Evolutionary conservation across 35 echinoderm and acorn worm genomes (phyloP).

Genomic region (Ophiothrix spiculata): DNA sequence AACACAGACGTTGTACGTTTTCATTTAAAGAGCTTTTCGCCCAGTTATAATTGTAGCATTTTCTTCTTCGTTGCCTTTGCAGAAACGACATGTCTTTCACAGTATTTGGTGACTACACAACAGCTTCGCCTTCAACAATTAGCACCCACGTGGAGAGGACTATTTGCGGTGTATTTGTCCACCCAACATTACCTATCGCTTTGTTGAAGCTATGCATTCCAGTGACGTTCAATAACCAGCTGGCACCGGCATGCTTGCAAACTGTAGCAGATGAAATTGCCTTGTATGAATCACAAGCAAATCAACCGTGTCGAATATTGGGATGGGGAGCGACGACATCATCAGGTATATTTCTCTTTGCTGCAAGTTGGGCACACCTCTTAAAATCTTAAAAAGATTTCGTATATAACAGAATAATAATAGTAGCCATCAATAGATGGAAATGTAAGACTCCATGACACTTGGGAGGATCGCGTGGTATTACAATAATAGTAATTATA

Average conservation of each 20-base stretch:
- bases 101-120: neutral
- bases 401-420: too few relatives aligned
- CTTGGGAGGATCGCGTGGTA: too few relatives aligned
- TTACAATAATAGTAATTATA: too few relatives aligned
- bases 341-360: neutral
- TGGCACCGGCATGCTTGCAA: neutral
- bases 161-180: neutral
- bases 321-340: neutral
- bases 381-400: too few relatives aligned
- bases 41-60: too few relatives aligned
- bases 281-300: neutral
- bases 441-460: too few relatives aligned
- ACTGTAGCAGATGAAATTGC: neutral
- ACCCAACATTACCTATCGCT: neutral
- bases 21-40: too few relatives aligned
- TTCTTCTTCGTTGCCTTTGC: too few relatives aligned
- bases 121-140: neutral
- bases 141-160: neutral
- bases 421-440: too few relatives aligned
- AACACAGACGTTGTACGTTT: too few relatives aligned
- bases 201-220: neutral
- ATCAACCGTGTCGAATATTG: neutral
- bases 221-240: neutral
- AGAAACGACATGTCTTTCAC: neutral
- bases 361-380: too few relatives aligned